Evolutionary conservation across 2,113 vertebrate genomes (phyloP), one percentile per base, ranked within the genome.

Genomic region (Pogonocichla stellata): DNA sequence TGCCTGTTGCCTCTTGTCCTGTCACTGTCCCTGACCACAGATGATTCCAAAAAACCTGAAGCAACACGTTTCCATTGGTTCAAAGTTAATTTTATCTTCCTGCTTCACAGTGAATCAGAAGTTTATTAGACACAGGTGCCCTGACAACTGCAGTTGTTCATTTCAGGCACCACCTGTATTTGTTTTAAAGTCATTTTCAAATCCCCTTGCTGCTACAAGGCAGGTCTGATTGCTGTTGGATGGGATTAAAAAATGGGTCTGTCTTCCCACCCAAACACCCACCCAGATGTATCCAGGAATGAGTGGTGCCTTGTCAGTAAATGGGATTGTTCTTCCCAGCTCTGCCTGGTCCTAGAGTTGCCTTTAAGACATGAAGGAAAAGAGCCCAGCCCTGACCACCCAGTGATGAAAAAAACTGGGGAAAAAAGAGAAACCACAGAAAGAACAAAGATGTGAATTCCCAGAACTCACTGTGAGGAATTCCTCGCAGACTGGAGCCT

Each of bases 361-460:
- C 26, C 78, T 93, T 94, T 61, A 6, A 66, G 80, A 73, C 56
- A 12, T 57, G 5, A 90, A 40, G 47, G 38, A 71, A 90, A 54
- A 43, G 26, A 95, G 80, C 72, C 47, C 80, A 90, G 56, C 91
- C 72, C 88, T 88, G 91, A 75, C 94, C 95, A 96, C 91, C 93
- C 92, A 95, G 91, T 4, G 22, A 40, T 67, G 56, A 74, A 84
- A 47, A 57, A 48, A 75, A 42, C 5, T 11, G 8, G 14, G 40
- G 14, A 2, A 38, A 25, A 69, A 29, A 38, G 71, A 74, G 51
- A 86, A 92, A 90, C 93, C 94, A 60, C 88, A 95, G 75, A 77
- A 80, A 80, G 90, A 95, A 62, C 56, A 86, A 93, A 94, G 82
- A 43, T 0, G 0, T 58, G 17, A 90, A 90, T 94, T 96, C 92